A percentile compares a stretch with the other conserved stretches of the same genome.
Conservation (phyloP, 2,113 vertebrate species). For the Saguinus imperator region DNA sequence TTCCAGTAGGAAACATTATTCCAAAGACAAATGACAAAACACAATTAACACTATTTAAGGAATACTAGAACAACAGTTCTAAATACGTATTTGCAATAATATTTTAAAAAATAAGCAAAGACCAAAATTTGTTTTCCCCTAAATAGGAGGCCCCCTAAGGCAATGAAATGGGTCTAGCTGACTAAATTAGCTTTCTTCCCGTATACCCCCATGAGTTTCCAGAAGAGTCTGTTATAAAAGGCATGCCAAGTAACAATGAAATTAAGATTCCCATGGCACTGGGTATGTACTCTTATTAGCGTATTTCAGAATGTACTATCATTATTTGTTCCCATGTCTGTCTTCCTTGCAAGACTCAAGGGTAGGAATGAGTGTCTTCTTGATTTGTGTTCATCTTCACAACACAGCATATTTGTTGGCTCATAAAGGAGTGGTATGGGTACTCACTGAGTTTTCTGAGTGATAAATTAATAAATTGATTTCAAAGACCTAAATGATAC, state of each 20-base stretch:
- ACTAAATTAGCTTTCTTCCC: conserved; percentile 3
- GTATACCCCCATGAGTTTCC: neutral
- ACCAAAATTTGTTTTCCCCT: neutral
- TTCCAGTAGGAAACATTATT: neutral
- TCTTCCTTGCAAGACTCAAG: neutral
- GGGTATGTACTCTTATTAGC: neutral
- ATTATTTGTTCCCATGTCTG: neutral
- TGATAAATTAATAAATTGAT: neutral
- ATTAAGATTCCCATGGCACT: neutral
- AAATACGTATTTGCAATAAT: neutral
- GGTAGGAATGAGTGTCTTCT: neutral
- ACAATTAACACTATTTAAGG: neutral
- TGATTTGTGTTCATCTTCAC: neutral
- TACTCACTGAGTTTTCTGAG: neutral
- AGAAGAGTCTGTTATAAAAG: neutral
- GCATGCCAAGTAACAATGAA: neutral
- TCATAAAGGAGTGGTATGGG: neutral
- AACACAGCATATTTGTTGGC: neutral
- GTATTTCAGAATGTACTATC: neutral
- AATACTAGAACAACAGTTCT: neutral
- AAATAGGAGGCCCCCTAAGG: neutral
- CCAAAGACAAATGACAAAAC: conserved; percentile 27
- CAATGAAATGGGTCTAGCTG: neutral
- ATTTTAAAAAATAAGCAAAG: conserved; percentile 13
- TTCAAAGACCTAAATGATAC: neutral